Evolutionary conservation across 2,797 vertebrate species (phyloP).

Genomic region (Poeciliopsis gracilis): DNA sequence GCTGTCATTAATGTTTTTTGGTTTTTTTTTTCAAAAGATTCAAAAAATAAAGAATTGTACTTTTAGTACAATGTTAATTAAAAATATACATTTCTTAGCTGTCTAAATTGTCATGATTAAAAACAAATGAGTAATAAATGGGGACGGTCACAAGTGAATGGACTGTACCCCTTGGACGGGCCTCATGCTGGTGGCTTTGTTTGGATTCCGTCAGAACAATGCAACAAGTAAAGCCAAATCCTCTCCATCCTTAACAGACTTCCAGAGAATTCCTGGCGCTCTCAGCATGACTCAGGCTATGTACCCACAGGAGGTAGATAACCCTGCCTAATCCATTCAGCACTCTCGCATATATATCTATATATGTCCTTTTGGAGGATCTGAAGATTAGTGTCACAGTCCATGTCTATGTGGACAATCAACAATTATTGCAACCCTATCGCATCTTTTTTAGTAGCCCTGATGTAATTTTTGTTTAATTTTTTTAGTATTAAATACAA

Average conservation of each 20-base stretch:
- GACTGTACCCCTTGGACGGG: constrained; percentile 38
- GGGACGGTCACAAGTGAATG: constrained; percentile 11
- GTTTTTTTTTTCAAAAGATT: not conserved
- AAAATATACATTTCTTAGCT: not conserved
- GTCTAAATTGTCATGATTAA: not conserved
- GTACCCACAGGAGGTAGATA: constrained; percentile 75
- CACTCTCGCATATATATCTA: constrained; percentile 77
- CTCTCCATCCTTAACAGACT: constrained; percentile 61
- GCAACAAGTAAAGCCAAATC: constrained; percentile 67
- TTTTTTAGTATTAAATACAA: constrained; percentile 1
- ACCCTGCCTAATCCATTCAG: constrained; percentile 81
- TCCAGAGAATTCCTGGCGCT: constrained; percentile 67
- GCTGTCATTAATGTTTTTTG: not conserved
- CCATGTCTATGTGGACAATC: constrained; percentile 63
- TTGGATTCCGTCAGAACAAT: constrained; percentile 75
- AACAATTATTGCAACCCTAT: constrained; percentile 65
- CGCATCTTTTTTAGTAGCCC: constrained; percentile 45
- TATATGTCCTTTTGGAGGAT: constrained; percentile 70
- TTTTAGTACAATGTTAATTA: not conserved
- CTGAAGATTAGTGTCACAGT: constrained; percentile 64
- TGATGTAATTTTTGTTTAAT: not conserved
- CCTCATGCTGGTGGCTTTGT: constrained; percentile 73
- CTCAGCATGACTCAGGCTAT: constrained; percentile 72
- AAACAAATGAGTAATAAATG: not conserved
- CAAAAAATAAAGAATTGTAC: not conserved